phyloP scores from a whole-genome alignment of 2,113 vertebrate species.

The Brachypodius melanocephalos region DNA sequence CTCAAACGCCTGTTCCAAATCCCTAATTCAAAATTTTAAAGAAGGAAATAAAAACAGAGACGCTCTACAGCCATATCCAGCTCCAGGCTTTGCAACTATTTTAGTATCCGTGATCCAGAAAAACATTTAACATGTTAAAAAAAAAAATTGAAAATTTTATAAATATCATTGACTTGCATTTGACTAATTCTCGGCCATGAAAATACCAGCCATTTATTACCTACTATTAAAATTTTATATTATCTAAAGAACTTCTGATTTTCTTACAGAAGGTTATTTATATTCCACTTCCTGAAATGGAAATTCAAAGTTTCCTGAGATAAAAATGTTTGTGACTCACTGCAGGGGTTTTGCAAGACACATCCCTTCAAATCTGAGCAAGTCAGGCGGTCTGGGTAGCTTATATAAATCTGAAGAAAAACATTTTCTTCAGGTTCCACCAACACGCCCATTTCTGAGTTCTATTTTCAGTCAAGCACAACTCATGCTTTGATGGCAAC shows the following conservation, averaged over 20 bases:
- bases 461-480: background rate
- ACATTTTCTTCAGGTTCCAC: background rate
- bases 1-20: background rate
- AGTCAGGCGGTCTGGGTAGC: background rate
- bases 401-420: background rate
- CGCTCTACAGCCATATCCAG: background rate
- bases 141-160: background rate
- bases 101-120: background rate
- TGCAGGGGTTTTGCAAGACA: background rate
- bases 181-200: background rate
- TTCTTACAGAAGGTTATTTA: background rate
- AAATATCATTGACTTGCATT: background rate
- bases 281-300: conserved; percentile 24
- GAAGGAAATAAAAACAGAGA: background rate
- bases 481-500: background rate
- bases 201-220: background rate
- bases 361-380: background rate
- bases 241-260: background rate
- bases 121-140: background rate
- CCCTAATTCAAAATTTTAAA: background rate
- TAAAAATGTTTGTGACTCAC: conserved; percentile 16
- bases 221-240: background rate
- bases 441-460: background rate
- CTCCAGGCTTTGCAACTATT: background rate
- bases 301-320: conserved; percentile 8